Percentiles rank a stretch among this genome's conserved stretches.
Evolutionary conservation across 2,888 invertebrate genomes (phyloP).

Genomic region (Pyralis farinalis): DNA sequence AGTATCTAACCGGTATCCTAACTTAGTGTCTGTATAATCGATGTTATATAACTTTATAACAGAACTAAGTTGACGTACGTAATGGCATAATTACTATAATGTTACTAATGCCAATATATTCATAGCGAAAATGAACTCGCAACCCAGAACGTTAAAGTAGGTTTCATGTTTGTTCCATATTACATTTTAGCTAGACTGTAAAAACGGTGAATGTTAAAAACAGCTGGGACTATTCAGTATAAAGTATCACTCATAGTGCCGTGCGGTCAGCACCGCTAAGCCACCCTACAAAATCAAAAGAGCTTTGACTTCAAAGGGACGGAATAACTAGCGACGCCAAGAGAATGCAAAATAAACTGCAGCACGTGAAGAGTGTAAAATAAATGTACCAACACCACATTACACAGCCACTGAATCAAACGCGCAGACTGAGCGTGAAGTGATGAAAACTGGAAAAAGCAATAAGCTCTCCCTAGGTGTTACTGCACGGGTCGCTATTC

Average conservation of each 20-base stretch:
- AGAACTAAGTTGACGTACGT: too few species aligned
- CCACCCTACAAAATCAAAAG: conserved; percentile 64
- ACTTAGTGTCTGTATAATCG: too few species aligned
- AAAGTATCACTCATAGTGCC: conserved; percentile 61
- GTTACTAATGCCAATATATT: too few species aligned
- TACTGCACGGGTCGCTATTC: conserved; percentile 57
- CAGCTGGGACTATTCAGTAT: conserved; percentile 45
- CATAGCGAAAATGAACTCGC: too few species aligned
- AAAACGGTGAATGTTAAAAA: conserved; percentile 2
- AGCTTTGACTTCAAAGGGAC: conserved; percentile 75
- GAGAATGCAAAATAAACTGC: conserved; percentile 35
- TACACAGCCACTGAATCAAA: conserved; percentile 78
- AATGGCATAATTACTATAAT: too few species aligned
- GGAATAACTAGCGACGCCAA: conserved; percentile 66
- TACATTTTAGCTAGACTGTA: conserved; percentile 4
- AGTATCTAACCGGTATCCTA: too few species aligned
- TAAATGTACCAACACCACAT: conserved; percentile 75
- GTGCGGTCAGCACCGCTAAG: conserved; percentile 62
- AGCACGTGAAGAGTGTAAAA: conserved; percentile 66
- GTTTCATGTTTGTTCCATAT: neutral
- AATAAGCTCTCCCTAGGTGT: conserved; percentile 52
- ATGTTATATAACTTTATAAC: too few species aligned
- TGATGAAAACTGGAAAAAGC: conserved; percentile 77
- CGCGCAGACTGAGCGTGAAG: conserved; percentile 74
- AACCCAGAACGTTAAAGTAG: neutral